Percentiles rank a stretch among this genome's conserved stretches.
Conservation (phyloP, 2,113 vertebrate species). For the Pedetes capensis region DNA sequence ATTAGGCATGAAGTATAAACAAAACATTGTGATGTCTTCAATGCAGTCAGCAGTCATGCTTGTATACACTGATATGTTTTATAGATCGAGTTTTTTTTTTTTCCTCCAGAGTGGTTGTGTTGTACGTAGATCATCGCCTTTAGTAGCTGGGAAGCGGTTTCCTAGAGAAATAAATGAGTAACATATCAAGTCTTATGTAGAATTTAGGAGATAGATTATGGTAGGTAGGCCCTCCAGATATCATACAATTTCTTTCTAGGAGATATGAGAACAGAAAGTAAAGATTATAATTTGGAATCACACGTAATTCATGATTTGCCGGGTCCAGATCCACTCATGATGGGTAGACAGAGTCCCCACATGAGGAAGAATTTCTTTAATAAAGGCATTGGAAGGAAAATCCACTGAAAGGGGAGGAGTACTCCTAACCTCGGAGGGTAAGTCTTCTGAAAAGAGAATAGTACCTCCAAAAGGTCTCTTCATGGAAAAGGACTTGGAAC, state of each 20-base stretch:
- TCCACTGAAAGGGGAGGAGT: too few relatives aligned
- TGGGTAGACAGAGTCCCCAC: too few relatives aligned
- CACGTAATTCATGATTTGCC: not conserved
- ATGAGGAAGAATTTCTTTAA: too few relatives aligned
- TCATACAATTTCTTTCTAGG: slow-evolving; percentile 37
- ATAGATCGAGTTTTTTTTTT: slow-evolving; percentile 26
- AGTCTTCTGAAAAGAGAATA: too few relatives aligned
- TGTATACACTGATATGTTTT: slow-evolving; percentile 22
- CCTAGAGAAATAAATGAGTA: slow-evolving; percentile 65
- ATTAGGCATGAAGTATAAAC: slow-evolving; percentile 57
- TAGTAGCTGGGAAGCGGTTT: slow-evolving; percentile 62
- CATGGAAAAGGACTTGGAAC: too few relatives aligned
- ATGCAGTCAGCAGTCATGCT: slow-evolving; percentile 42
- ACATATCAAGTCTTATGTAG: slow-evolving; percentile 53
- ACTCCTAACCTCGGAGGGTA: too few relatives aligned
- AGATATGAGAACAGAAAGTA: not conserved
- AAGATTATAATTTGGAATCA: slow-evolving; percentile 43
- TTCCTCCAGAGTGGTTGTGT: slow-evolving; percentile 41
- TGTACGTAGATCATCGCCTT: slow-evolving; percentile 68
- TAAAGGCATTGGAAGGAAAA: too few relatives aligned
- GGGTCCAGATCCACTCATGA: too few relatives aligned
- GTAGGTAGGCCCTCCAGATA: slow-evolving; percentile 30
- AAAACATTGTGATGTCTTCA: slow-evolving; percentile 55
- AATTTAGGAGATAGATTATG: slow-evolving; percentile 55
- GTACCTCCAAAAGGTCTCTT: too few relatives aligned